Conservation (phyloP, 2,888 invertebrate genomes). For the Ormyrus thymus region DNA sequence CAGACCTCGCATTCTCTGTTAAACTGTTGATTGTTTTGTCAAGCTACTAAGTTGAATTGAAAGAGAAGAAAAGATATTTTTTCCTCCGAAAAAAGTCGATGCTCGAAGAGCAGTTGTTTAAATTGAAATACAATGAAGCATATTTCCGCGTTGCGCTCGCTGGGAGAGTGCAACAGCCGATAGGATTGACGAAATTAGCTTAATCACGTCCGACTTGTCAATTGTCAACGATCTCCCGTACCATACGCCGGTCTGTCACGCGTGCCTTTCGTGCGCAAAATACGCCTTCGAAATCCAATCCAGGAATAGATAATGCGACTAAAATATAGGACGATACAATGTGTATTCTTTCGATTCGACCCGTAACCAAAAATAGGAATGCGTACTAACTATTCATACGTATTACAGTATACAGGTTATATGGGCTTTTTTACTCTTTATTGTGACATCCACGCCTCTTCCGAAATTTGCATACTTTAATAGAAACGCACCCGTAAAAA, state of each 20-base stretch:
- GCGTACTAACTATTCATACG: neutral
- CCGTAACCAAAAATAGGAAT: neutral
- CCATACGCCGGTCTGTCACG: slow-evolving; percentile 44
- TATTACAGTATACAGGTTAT: neutral
- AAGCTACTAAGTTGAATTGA: too few relatives aligned
- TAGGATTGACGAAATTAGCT: slow-evolving; percentile 55
- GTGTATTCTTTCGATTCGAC: neutral
- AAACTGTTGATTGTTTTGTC: too few relatives aligned
- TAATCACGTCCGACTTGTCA: slow-evolving; percentile 53
- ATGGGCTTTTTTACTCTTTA: slow-evolving; percentile 9
- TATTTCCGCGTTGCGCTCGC: slow-evolving; percentile 8
- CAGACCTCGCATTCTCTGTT: too few relatives aligned
- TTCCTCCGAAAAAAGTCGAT: too few relatives aligned
- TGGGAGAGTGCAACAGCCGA: slow-evolving; percentile 54
- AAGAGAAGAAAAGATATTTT: too few relatives aligned
- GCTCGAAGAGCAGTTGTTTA: too few relatives aligned
- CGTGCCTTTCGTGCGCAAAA: neutral
- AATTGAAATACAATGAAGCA: too few relatives aligned
- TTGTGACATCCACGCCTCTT: neutral
- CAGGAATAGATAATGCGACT: slow-evolving; percentile 23
- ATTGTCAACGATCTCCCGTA: slow-evolving; percentile 25
- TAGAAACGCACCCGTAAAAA: too few relatives aligned
- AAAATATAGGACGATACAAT: slow-evolving; percentile 17
- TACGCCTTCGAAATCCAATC: slow-evolving; percentile 36
- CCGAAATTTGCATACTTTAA: slow-evolving; percentile 12